Base-by-base conservation (phyloP, 2,113 vertebrate species). In the Tachycineta bicolor region DNA sequence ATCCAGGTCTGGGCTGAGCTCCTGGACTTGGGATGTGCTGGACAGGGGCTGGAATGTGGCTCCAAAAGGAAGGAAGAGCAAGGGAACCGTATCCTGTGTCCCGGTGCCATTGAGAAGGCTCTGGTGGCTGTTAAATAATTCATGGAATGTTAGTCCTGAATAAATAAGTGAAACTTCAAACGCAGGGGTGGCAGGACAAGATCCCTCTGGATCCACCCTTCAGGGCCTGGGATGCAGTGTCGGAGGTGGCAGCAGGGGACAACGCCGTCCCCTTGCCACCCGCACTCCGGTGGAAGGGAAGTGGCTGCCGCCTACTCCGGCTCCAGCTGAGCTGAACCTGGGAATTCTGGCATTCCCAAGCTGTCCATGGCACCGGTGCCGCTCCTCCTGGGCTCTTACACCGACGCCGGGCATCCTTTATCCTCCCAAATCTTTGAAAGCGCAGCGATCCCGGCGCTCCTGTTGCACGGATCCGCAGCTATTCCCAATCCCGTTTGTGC, bases 141-240 rank as follows among this genome's bases (percentile, higher is more conserved):
- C 87, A 94, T 2, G 0, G 7, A 12, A 11, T 4, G 1, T 41
- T 8, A 67, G 11, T 34, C 71, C 69, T 92, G 60, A 96, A 96
- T 95, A 87, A 95, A 55, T 87, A 83, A 96, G 69, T 12, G 96
- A 74, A 96, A 95, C 56, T 87, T 77, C 68, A 96, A 11, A 20
- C 80, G 6, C 1, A 0, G 58, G 20, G 28, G 4, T 2, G 49
- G 53, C 8, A 5, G 33, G 14, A 14, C 3, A 7, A 29, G 21
- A 21, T 41, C 55, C 49, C 37, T 53, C 43, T 0, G 3, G 23
- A 52, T 25, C 22, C 0, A 6, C 39, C n/a, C 37, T 17, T 12
- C 9, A 0, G n/a, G 34, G 2, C 14, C 14, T 11, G 43, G 23
- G 29, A 37, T 0, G 5, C 2, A 3, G 33, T 0, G 28, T 1